Evolutionary conservation across 2,797 vertebrate species (phyloP).

Genomic region (Peromyscus melanophrys): DNA sequence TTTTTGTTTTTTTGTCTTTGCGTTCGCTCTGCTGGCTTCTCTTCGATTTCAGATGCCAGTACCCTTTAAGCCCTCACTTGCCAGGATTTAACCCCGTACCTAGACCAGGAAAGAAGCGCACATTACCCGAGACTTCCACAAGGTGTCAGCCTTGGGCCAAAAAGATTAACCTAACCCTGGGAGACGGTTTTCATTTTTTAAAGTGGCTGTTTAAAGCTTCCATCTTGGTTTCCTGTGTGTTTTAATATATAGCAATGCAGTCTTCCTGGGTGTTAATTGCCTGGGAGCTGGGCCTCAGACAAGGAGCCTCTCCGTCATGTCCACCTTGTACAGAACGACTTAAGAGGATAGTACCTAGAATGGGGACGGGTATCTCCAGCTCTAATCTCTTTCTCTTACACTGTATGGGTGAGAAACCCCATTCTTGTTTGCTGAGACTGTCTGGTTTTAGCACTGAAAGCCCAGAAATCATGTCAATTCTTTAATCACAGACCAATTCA

Average conservation of each 20-base stretch:
- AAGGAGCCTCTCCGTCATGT: not conserved
- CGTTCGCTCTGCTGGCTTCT: not conserved
- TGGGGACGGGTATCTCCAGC: not conserved
- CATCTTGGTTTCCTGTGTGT: conserved; percentile 23
- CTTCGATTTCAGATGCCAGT: not conserved
- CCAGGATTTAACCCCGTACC: not conserved
- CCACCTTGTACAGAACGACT: not conserved
- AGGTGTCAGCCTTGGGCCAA: conserved; percentile 78
- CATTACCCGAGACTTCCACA: conserved; percentile 73
- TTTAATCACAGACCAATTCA: not conserved
- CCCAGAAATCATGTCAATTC: not conserved
- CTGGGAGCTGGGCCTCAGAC: not conserved
- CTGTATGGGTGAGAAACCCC: not conserved
- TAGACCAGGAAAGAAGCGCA: not conserved
- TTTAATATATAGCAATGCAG: not conserved
- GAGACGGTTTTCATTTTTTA: not conserved
- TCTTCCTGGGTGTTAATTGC: not conserved
- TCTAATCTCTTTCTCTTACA: not conserved
- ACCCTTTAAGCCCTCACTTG: not conserved
- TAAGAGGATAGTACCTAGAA: not conserved
- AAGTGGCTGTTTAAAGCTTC: not conserved
- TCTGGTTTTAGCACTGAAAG: not conserved
- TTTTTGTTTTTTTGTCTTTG: not conserved
- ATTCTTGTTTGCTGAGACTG: not conserved
- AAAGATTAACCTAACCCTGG: not conserved